Base-by-base conservation (phyloP, 2,888 invertebrate species). In the Dastarcus helophoroides region DNA sequence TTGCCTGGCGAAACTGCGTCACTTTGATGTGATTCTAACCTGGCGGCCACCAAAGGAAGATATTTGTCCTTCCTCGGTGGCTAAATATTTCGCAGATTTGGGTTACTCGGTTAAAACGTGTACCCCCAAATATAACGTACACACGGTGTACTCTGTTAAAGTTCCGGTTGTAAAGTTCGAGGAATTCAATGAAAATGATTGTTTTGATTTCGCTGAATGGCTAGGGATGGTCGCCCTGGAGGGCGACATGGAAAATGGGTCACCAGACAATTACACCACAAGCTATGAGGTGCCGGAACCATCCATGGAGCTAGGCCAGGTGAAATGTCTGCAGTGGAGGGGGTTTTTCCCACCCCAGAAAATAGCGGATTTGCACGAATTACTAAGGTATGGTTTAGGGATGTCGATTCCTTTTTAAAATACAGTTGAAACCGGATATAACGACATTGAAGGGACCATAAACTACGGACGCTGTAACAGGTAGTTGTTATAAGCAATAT, bases 21-120 rank as follows among this genome's bases (percentile, higher is more conserved):
- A 46, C 7, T 64, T 69, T 42, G 54, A 62, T 33, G 50, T 69
- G 6, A 53, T 71, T 22, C 22, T 69, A 22, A 47, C 54, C 22
- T 75, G 74, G 73, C 62, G 67, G 41, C 65, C 73, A 29, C 62
- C 64, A 37, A 59, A 58, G 11, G 48, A 55, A 29, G 53, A 51
- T 9, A 38, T 71, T 13, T 73, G 73, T 41, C 69, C 72, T 25
- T 73, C 73, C n/a, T 72, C 73, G 1, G 41, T 70, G 23, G 73
- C 73, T 7, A 66, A 68, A 40, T 73, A 69, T 59, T 68, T 73
- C 42, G 36, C 56, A 22, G 55, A 62, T 39, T 51, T 48, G 28
- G 62, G 63, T 4, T 67, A 65, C 40, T 40, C 46, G 3, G 62
- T 70, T 2, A 54, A 58, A 32, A 40, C 64, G 15, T 68, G 67